Conservation (phyloP, 2,797 vertebrate genomes). For the Mus minutoides region DNA sequence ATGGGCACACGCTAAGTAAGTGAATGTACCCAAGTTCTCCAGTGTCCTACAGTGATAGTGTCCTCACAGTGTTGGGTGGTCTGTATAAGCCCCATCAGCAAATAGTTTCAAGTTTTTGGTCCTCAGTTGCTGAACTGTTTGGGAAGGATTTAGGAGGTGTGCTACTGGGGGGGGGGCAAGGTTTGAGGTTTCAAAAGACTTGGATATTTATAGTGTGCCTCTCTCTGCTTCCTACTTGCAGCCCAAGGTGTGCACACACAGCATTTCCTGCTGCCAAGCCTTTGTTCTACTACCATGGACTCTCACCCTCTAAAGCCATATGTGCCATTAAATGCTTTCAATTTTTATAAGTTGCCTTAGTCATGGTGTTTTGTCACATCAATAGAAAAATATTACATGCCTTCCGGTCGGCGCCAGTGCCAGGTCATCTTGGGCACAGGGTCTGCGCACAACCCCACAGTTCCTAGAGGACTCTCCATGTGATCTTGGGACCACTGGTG, state of each 20-base stretch:
- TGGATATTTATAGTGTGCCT: background rate
- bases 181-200: background rate
- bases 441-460: too few relatives aligned
- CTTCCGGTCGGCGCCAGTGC: too few relatives aligned
- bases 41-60: background rate
- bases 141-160: background rate
- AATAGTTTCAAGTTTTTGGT: background rate
- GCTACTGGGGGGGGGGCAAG: background rate
- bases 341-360: background rate
- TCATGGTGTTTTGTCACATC: background rate
- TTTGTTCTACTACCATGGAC: background rate
- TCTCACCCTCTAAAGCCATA: background rate
- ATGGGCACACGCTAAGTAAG: background rate
- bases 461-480: too few relatives aligned
- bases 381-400: background rate
- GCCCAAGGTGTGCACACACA: background rate
- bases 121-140: background rate
- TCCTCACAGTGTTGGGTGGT: background rate
- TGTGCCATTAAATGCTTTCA: background rate
- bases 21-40: background rate
- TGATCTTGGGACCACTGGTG: too few relatives aligned
- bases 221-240: background rate
- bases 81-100: background rate
- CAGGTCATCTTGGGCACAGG: too few relatives aligned
- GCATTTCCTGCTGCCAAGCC: background rate